phyloP scores from a whole-genome alignment of 1,140 invertebrate genomes.

The Ceratina japonica region DNA sequence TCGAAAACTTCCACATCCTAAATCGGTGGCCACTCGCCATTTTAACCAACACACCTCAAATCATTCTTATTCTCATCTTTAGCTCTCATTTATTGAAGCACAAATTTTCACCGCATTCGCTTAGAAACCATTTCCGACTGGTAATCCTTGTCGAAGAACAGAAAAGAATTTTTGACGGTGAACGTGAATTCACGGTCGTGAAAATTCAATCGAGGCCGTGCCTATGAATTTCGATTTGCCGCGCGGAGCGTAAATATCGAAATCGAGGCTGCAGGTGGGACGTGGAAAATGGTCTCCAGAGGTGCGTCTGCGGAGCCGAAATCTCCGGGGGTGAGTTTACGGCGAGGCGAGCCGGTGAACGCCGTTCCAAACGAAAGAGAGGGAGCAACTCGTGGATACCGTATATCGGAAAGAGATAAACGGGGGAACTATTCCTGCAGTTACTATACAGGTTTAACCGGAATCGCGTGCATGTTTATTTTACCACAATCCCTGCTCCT shows the following conservation, averaged over 20 bases:
- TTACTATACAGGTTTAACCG: neutral
- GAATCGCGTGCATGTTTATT: neutral
- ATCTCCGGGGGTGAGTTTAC: conserved; percentile 52
- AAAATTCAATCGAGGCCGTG: conserved; percentile 41
- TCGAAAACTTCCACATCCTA: neutral
- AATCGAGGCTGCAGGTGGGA: conserved; percentile 38
- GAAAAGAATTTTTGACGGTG: too few relatives aligned
- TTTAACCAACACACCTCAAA: neutral
- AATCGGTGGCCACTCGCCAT: neutral
- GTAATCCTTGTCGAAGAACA: too few relatives aligned
- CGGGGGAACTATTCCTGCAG: neutral
- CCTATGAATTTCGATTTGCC: conserved; percentile 51
- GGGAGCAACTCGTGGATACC: neutral
- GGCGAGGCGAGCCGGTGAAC: neutral
- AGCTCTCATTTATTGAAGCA: too few relatives aligned
- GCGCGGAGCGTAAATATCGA: conserved; percentile 26
- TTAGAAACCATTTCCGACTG: too few relatives aligned
- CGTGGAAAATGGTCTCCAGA: conserved; percentile 39
- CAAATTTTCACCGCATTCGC: neutral
- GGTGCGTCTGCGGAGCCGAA: conserved; percentile 27
- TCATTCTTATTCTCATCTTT: too few relatives aligned
- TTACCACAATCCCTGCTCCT: neutral
- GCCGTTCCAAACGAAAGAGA: neutral
- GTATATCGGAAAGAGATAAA: neutral
- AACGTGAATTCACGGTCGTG: too few relatives aligned